A percentile compares a stretch with the other conserved stretches of the same genome.
These are phyloP conservation scores for Drosophila ananassae DNA, from an alignment of 1,140 invertebrate species.

Conservation along the genomic window DNA sequence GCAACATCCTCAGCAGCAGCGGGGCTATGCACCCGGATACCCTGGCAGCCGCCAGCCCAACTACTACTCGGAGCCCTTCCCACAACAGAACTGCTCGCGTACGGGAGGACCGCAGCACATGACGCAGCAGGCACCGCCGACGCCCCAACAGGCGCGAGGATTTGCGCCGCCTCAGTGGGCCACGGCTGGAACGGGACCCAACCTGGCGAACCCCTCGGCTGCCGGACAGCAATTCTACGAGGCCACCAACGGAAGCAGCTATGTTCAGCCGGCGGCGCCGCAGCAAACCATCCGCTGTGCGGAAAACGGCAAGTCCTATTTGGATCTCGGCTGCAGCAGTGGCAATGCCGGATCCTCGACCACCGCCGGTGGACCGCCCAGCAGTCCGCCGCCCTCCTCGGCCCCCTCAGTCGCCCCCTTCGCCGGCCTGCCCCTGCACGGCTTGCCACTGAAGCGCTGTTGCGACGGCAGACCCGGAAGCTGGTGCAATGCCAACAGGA, in stretches of 20 bases:
- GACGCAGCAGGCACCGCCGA: slow-evolving; percentile 31
- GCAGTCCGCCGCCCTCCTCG: slow-evolving; percentile 27
- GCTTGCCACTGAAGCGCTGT: slow-evolving; percentile 86
- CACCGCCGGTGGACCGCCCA: slow-evolving; percentile 44
- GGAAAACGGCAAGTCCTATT: slow-evolving; percentile 95
- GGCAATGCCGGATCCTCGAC: slow-evolving; percentile 64
- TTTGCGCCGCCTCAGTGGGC: slow-evolving; percentile 73
- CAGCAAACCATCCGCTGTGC: slow-evolving; percentile 94
- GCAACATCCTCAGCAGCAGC: slow-evolving; percentile 42
- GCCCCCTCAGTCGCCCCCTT: slow-evolving; percentile 23
- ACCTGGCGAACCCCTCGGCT: slow-evolving; percentile 48
- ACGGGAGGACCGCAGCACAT: slow-evolving; percentile 79
- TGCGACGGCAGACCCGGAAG: slow-evolving; percentile 90
- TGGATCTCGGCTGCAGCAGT: slow-evolving; percentile 91
- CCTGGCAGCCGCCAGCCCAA: slow-evolving; percentile 67
- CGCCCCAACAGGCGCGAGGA: slow-evolving; percentile 51
- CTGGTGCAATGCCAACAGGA: slow-evolving; percentile 89
- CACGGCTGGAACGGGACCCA: slow-evolving; percentile 24
- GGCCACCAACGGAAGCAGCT: slow-evolving; percentile 28
- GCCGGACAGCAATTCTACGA: slow-evolving; percentile 57
- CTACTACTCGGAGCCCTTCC: slow-evolving; percentile 83
- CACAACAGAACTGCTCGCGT: slow-evolving; percentile 83
- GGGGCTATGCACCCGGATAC: slow-evolving; percentile 68
- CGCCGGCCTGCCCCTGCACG: slow-evolving; percentile 49
- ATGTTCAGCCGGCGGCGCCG: slow-evolving; percentile 56